Evolutionary conservation across 2,888 invertebrate genomes (phyloP).

Genomic region (Dicycla oo): DNA sequence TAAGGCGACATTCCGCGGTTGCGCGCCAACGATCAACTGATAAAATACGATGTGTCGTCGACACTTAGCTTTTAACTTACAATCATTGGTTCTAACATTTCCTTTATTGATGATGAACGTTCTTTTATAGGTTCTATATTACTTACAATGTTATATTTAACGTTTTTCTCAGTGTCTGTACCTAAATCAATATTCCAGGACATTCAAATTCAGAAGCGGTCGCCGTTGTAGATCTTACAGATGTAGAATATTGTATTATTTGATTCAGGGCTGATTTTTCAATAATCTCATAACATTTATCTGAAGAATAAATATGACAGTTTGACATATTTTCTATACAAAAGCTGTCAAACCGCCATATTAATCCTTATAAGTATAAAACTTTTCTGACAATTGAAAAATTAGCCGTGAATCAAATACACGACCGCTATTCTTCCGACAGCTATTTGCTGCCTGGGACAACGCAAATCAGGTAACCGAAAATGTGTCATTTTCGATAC

Average conservation of each 20-base stretch:
- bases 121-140: neutral
- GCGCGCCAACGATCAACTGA: slow-evolving; percentile 34
- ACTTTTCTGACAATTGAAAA: no score
- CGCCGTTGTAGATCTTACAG: neutral
- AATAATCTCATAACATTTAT: no score
- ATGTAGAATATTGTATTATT: neutral
- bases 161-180: neutral
- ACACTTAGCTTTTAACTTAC: slow-evolving; percentile 21
- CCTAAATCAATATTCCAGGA: no score
- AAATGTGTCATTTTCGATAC: no score
- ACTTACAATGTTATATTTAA: neutral
- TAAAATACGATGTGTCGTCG: slow-evolving; percentile 27
- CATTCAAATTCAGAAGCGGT: neutral
- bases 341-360: no score
- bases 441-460: no score
- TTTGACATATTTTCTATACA: no score
- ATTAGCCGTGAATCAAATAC: no score
- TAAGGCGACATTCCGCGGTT: slow-evolving; percentile 49
- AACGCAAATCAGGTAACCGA: no score
- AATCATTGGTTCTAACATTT: slow-evolving; percentile 13
- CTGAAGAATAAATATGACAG: no score
- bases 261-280: no score
- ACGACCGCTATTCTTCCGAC: neutral
- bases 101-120: slow-evolving; percentile 6
- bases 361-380: no score